Conservation (phyloP, 1,140 invertebrate genomes). For the Drosophila elegans region DNA sequence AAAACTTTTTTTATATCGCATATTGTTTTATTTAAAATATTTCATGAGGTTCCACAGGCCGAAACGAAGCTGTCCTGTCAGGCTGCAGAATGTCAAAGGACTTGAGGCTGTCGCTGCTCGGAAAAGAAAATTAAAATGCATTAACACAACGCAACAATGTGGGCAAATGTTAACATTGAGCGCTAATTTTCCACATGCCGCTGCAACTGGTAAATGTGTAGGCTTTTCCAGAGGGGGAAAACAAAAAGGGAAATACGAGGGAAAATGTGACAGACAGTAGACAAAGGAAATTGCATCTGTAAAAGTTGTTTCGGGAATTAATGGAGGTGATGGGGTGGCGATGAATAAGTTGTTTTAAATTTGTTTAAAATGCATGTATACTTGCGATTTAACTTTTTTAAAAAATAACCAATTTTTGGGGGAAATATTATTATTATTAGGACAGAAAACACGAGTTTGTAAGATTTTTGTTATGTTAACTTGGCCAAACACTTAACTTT, state of each 20-base stretch:
- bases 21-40: too few relatives aligned
- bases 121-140: constrained; percentile 71
- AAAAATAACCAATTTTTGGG: too few relatives aligned
- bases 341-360: neutral
- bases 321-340: neutral
- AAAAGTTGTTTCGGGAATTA: constrained; percentile 13
- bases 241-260: neutral
- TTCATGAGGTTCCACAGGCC: too few relatives aligned
- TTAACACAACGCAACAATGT: constrained; percentile 79
- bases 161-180: constrained; percentile 78
- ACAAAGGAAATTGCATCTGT: constrained; percentile 22
- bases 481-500: too few relatives aligned
- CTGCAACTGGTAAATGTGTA: constrained; percentile 29
- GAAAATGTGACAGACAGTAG: neutral
- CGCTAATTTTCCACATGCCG: constrained; percentile 74
- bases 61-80: neutral
- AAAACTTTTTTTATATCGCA: too few relatives aligned
- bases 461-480: too few relatives aligned
- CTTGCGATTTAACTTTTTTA: too few relatives aligned
- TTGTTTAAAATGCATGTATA: too few relatives aligned
- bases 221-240: neutral
- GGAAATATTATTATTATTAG: too few relatives aligned
- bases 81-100: neutral
- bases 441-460: too few relatives aligned
- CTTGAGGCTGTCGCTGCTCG: constrained; percentile 1